These are phyloP conservation scores for Bolborhynchus lineola DNA, from an alignment of 2,113 vertebrate species.

Conservation along the genomic window DNA sequence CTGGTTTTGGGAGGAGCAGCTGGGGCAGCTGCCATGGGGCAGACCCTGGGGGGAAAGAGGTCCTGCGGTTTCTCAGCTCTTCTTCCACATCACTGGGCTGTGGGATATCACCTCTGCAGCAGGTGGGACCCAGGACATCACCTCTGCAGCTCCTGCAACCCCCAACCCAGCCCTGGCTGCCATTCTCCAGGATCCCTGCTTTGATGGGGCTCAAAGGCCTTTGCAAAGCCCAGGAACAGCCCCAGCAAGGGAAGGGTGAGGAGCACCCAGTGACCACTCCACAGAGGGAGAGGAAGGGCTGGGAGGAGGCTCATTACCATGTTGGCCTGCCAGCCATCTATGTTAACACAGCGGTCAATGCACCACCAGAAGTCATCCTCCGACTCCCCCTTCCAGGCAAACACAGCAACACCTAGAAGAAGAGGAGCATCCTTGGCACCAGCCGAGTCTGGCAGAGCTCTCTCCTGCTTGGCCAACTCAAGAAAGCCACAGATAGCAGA, in stretches of 20 bases:
- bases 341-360: conserved; percentile 94
- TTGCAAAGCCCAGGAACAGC: not conserved
- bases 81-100: not conserved
- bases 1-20: not conserved
- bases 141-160: not conserved
- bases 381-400: conserved; percentile 98
- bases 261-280: not conserved
- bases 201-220: not conserved
- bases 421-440: not conserved
- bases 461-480: not conserved
- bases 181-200: not conserved
- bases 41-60: not conserved
- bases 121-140: not conserved
- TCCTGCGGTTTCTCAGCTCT: not conserved
- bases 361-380: conserved; percentile 99
- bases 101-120: not conserved
- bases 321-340: conserved; percentile 95
- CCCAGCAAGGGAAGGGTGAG: not conserved
- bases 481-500: not conserved
- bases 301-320: conserved; percentile 80
- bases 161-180: not conserved
- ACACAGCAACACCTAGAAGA: conserved; percentile 89
- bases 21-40: not conserved
- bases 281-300: not conserved
- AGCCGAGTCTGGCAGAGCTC: not conserved